Percentiles rank a stretch among this genome's conserved stretches.
Evolutionary conservation across 2,888 invertebrate genomes (phyloP).

Genomic region (Cataglyphis cursor): DNA sequence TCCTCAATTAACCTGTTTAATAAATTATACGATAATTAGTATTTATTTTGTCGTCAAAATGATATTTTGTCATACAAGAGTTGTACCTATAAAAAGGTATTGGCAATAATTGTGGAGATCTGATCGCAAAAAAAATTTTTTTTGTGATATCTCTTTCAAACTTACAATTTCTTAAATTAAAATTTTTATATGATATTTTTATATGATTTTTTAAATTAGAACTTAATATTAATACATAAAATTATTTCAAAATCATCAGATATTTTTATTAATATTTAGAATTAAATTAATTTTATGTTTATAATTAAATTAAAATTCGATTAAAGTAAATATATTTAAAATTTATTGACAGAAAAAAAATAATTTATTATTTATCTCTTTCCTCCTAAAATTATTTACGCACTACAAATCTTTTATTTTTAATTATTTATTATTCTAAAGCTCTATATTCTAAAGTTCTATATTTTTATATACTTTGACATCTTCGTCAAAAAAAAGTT

Average conservation of each 20-base stretch:
- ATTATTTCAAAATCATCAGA: background rate
- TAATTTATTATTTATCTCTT: background rate
- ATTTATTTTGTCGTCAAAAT: background rate
- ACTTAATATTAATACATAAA: background rate
- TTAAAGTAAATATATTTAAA: conserved; percentile 2
- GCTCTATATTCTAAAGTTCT: too few relatives aligned
- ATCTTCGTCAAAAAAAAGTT: background rate
- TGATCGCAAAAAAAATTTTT: background rate
- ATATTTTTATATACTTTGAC: background rate
- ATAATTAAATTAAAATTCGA: background rate
- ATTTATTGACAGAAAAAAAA: background rate
- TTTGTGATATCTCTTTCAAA: background rate
- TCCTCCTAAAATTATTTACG: background rate
- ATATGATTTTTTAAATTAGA: background rate
- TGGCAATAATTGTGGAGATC: background rate
- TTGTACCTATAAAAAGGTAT: background rate
- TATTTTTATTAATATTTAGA: background rate
- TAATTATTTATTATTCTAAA: background rate
- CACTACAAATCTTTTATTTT: background rate
- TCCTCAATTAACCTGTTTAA: conserved; percentile 91
- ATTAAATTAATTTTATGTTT: background rate
- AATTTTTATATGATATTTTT: background rate
- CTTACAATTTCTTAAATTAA: background rate
- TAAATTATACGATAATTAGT: conserved; percentile 6
- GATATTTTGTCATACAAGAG: background rate